phyloP scores from a whole-genome alignment of 2,113 vertebrate genomes.

The Prolemur simus region DNA sequence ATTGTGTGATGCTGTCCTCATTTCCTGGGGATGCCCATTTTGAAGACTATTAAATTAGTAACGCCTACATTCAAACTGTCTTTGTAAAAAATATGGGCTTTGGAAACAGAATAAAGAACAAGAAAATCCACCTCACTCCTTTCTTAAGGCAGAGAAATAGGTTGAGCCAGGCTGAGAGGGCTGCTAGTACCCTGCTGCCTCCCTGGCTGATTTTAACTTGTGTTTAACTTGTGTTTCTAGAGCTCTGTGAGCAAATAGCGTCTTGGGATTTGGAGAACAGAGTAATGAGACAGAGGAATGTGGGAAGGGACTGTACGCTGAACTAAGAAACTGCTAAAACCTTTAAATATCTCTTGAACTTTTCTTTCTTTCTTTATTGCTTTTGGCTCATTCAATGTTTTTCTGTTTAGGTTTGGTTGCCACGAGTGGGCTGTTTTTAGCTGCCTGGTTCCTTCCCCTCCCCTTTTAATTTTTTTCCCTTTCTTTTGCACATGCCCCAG shows the following conservation, averaged over 20 bases:
- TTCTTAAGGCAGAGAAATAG: neutral
- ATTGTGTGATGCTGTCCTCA: neutral
- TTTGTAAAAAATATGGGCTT: neutral
- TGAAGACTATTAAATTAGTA: neutral
- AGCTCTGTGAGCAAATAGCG: neutral
- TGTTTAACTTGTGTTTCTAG: neutral
- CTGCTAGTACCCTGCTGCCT: neutral
- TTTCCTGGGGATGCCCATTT: neutral
- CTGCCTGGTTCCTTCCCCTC: slow-evolving; percentile 54
- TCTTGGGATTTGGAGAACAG: neutral
- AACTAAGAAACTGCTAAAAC: slow-evolving; percentile 51
- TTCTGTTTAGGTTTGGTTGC: slow-evolving; percentile 75
- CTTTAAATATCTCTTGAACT: slow-evolving; percentile 64
- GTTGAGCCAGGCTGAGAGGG: neutral
- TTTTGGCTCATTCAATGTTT: slow-evolving; percentile 70
- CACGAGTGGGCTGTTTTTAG: slow-evolving; percentile 74
- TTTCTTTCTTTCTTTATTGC: neutral
- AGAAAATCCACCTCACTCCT: neutral
- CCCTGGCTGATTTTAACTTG: neutral
- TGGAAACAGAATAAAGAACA: neutral
- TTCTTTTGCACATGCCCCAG: slow-evolving; percentile 58
- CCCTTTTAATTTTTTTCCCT: slow-evolving; percentile 42
- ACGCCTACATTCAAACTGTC: neutral
- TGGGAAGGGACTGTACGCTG: neutral
- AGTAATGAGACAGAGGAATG: neutral